Conservation (phyloP, 2,797 vertebrate genomes). For the Lacerta agilis region DNA sequence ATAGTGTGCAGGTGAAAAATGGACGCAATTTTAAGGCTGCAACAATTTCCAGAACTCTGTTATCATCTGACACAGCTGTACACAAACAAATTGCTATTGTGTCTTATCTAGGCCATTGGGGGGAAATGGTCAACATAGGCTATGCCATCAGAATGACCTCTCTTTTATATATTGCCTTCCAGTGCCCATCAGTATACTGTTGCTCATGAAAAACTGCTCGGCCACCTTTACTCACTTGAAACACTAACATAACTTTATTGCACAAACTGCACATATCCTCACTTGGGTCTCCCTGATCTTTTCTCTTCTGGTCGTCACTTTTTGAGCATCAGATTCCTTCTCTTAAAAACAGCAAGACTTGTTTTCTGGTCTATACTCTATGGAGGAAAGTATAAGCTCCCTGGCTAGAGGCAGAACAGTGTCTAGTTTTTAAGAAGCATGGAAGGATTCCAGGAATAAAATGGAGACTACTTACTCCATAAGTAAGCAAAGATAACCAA, state of each 20-base stretch:
- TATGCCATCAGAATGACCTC: constrained; percentile 24
- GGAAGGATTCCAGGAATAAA: neutral
- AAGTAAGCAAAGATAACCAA: no score
- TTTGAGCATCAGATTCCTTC: neutral
- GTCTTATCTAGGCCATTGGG: constrained; percentile 20
- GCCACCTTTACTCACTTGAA: neutral
- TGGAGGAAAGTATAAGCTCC: neutral
- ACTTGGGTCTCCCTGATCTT: neutral
- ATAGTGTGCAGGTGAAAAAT: neutral
- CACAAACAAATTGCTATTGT: constrained; percentile 10
- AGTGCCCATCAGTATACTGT: neutral
- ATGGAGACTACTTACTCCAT: neutral
- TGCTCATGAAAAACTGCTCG: constrained; percentile 1
- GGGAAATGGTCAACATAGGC: constrained; percentile 14
- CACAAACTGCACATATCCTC: neutral
- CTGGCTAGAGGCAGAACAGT: neutral
- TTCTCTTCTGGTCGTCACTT: neutral
- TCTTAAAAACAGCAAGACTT: neutral
- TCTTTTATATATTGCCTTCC: constrained; percentile 12
- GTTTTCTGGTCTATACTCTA: neutral
- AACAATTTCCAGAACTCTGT: neutral
- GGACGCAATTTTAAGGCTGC: neutral
- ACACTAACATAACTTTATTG: constrained; percentile 4
- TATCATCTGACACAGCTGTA: neutral
- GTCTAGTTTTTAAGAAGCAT: neutral